phyloP scores from a whole-genome alignment of 2,888 invertebrate species.

The Limnephilus marmoratus region DNA sequence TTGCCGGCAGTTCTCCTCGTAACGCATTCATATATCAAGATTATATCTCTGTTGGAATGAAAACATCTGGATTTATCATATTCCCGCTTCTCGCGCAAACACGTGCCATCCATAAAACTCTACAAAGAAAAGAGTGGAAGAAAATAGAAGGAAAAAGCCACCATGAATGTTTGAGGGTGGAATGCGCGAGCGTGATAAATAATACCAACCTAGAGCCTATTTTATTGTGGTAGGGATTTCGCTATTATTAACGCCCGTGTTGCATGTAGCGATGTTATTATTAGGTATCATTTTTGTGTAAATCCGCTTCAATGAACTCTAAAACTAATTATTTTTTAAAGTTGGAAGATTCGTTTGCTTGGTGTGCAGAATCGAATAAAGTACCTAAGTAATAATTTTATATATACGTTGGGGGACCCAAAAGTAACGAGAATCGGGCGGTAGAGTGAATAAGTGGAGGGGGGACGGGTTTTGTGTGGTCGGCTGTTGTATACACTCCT shows the following conservation, averaged over 20 bases:
- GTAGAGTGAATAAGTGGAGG: too few species aligned
- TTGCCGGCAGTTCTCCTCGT: background rate
- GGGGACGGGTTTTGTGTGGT: too few species aligned
- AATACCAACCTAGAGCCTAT: background rate
- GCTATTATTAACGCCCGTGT: background rate
- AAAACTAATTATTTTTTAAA: too few species aligned
- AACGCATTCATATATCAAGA: background rate
- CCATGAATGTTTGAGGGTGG: background rate
- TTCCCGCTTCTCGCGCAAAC: background rate
- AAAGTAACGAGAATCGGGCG: too few species aligned
- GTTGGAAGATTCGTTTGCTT: too few species aligned
- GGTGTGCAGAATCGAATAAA: too few species aligned
- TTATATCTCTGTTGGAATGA: constrained; percentile 18
- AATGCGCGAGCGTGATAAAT: constrained; percentile 2
- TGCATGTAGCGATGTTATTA: background rate
- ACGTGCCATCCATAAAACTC: constrained; percentile 21
- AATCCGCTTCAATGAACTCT: too few species aligned
- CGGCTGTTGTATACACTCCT: too few species aligned
- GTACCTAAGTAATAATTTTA: too few species aligned
- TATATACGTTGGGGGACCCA: too few species aligned
- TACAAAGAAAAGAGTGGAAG: background rate
- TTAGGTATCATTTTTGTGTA: background rate
- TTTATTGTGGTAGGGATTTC: background rate
- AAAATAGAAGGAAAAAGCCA: background rate
- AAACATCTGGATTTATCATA: constrained; percentile 16